These are phyloP conservation scores for Ceratoteleas bidentatus DNA, from an alignment of 1,140 invertebrate species.

Conservation along the genomic window DNA sequence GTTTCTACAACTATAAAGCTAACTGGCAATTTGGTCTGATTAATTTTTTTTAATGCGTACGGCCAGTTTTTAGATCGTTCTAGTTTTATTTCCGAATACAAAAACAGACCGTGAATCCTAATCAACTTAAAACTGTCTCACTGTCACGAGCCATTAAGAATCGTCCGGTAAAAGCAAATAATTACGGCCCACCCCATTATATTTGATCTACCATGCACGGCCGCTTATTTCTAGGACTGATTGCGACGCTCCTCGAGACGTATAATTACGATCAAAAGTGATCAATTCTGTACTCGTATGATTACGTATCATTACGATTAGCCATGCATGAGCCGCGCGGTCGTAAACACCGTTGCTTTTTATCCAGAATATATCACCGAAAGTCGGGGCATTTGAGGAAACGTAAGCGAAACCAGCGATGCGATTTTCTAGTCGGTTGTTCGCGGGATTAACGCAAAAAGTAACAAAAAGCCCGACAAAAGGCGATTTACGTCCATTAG, in stretches of 20 bases:
- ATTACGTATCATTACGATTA: constrained; percentile 46
- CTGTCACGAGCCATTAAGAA: no score
- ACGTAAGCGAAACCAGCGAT: background rate
- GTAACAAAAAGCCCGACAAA: constrained; percentile 13
- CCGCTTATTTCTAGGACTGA: constrained; percentile 53
- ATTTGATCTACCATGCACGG: constrained; percentile 25
- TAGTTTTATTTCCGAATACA: no score
- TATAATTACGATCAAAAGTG: constrained; percentile 54
- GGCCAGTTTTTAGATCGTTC: background rate
- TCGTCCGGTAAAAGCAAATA: constrained; percentile 15
- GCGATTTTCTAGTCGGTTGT: no score
- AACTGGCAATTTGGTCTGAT: background rate
- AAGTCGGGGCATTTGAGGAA: constrained; percentile 4
- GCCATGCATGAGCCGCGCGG: constrained; percentile 30
- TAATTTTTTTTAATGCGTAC: background rate
- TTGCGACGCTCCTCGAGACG: constrained; percentile 25
- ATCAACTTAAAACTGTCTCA: no score
- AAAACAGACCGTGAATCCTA: no score
- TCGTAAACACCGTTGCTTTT: constrained; percentile 31
- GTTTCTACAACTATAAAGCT: no score
- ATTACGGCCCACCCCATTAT: background rate
- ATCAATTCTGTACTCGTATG: constrained; percentile 39
- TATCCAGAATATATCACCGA: constrained; percentile 16
- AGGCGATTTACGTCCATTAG: constrained; percentile 26
- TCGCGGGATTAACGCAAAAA: constrained; percentile 8